Conservation (phyloP, 1,140 invertebrate species). For the Conopomorpha cramerella region DNA sequence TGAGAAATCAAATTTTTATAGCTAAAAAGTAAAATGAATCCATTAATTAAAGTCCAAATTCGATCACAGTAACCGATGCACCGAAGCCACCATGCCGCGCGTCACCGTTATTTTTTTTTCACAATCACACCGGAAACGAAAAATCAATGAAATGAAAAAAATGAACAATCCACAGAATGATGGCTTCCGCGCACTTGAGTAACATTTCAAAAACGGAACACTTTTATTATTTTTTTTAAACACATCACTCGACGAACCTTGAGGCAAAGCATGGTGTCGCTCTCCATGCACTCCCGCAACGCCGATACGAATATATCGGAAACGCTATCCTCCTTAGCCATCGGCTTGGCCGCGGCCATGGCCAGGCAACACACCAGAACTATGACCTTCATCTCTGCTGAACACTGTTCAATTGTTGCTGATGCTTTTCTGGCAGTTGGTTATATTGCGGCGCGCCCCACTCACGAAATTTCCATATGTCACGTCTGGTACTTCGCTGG, state of each 20-base stretch:
- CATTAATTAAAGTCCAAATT: too few species aligned
- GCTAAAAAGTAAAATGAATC: too few species aligned
- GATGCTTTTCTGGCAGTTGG: slow-evolving; percentile 18
- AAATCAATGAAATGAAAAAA: too few species aligned
- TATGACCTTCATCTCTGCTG: slow-evolving; percentile 38
- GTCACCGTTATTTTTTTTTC: too few species aligned
- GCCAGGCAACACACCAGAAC: slow-evolving; percentile 22
- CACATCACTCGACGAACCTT: slow-evolving; percentile 49
- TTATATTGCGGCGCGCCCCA: slow-evolving; percentile 42
- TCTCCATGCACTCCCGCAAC: slow-evolving; percentile 41
- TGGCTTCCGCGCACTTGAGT: background rate
- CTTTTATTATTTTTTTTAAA: slow-evolving; percentile 11
- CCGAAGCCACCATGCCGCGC: too few species aligned
- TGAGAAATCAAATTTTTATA: too few species aligned
- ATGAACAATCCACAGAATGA: too few species aligned
- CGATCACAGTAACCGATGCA: too few species aligned
- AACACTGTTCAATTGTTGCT: slow-evolving; percentile 39
- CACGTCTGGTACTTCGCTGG: slow-evolving; percentile 21
- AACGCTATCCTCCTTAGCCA: slow-evolving; percentile 30
- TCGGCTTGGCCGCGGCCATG: slow-evolving; percentile 23
- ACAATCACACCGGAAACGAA: too few species aligned
- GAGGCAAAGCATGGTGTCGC: slow-evolving; percentile 42
- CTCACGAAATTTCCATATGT: slow-evolving; percentile 33
- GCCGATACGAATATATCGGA: slow-evolving; percentile 33
- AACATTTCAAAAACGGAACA: slow-evolving; percentile 8